Evolutionary conservation across 2,113 vertebrate species (phyloP).

Genomic region (Hippocampus zosterae): DNA sequence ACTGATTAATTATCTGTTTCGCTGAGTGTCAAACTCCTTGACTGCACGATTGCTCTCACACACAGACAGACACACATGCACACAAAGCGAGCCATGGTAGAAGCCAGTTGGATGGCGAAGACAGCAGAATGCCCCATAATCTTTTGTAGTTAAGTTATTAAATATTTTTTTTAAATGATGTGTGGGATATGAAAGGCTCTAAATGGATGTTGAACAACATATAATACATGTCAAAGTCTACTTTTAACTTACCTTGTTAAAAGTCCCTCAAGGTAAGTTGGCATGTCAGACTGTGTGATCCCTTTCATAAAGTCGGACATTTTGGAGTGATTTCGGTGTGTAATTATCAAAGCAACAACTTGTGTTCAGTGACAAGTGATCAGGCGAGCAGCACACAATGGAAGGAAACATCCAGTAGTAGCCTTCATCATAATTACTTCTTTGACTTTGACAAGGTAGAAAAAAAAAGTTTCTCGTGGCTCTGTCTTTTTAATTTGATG

Average conservation of each 20-base stretch:
- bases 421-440: constrained; percentile 59
- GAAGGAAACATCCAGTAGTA: constrained; percentile 44
- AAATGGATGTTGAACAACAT: constrained; percentile 65
- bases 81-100: constrained; percentile 15
- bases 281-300: constrained; percentile 59
- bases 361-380: constrained; percentile 66
- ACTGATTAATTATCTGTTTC: constrained; percentile 68
- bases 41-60: constrained; percentile 24
- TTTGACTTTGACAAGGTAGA: constrained; percentile 52
- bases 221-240: constrained; percentile 10
- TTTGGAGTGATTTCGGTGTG: constrained; percentile 75
- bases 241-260: constrained; percentile 59
- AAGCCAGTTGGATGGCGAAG: constrained; percentile 8
- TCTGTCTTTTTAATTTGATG: constrained; percentile 32
- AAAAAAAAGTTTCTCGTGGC: constrained; percentile 36
- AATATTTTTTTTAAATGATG: constrained; percentile 49
- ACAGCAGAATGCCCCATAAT: constrained; percentile 56
- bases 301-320: constrained; percentile 50
- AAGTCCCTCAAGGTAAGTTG: constrained; percentile 67
- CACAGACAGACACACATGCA: constrained; percentile 15
- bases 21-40: constrained; percentile 60
- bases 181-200: constrained; percentile 61
- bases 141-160: constrained; percentile 60
- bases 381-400: constrained; percentile 40
- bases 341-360: constrained; percentile 75